Evolutionary conservation across 2,113 vertebrate species (phyloP).

Genomic region (Formicarius rufipectus): DNA sequence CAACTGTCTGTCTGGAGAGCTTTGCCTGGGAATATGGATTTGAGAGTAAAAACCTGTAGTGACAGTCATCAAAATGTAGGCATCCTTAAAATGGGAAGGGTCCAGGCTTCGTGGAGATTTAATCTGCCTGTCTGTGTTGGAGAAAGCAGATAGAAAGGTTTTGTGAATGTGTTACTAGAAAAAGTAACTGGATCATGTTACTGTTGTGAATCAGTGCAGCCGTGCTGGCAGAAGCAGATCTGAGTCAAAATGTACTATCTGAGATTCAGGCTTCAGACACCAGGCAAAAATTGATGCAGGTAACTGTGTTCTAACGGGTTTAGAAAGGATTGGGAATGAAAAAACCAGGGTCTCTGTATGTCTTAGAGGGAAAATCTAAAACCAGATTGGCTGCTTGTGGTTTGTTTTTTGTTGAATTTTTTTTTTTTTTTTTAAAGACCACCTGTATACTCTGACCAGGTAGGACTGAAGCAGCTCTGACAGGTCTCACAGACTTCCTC

Average conservation of each 20-base stretch:
- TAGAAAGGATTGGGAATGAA: neutral
- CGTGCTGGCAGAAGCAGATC: neutral
- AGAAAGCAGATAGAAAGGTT: neutral
- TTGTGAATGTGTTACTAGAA: constrained; percentile 37
- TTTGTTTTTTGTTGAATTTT: no score
- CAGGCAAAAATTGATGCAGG: neutral
- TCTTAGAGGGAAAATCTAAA: neutral
- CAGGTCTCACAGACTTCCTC: neutral
- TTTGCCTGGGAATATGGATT: neutral
- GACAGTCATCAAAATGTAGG: neutral
- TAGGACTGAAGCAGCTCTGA: neutral
- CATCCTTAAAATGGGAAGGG: neutral
- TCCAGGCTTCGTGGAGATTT: neutral
- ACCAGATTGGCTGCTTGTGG: neutral
- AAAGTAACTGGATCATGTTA: constrained; percentile 18
- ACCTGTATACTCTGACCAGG: neutral
- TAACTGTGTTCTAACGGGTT: neutral
- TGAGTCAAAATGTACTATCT: neutral
- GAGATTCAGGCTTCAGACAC: neutral
- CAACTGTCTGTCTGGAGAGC: neutral
- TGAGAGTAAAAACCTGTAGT: neutral
- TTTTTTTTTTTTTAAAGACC: neutral
- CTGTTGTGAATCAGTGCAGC: constrained; percentile 9
- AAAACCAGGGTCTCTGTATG: neutral
- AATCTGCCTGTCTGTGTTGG: neutral